phyloP scores from a whole-genome alignment of 2,888 invertebrate species.

The Gymnosoma rotundatum region DNA sequence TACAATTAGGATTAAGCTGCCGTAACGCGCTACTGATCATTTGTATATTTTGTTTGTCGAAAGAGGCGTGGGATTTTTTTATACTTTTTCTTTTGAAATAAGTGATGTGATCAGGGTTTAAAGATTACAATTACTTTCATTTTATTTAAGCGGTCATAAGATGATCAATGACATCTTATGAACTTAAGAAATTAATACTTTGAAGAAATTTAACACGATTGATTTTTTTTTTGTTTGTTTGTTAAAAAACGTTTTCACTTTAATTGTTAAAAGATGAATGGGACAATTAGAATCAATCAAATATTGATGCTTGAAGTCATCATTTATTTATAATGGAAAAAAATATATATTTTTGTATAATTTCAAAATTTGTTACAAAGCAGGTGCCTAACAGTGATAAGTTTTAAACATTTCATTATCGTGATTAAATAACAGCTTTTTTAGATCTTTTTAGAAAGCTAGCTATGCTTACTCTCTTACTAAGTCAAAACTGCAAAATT shows the following conservation, averaged over 20 bases:
- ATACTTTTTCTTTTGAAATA: conserved; percentile 10
- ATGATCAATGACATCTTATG: conserved; percentile 25
- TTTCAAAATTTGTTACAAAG: no score
- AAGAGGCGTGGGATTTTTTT: conserved; percentile 55
- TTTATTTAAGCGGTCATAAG: conserved; percentile 8
- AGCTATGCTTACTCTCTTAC: no score
- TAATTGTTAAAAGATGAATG: not conserved
- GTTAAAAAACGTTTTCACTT: conserved; percentile 7
- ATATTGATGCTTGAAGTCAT: no score
- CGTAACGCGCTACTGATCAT: conserved; percentile 38
- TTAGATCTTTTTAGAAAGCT: no score
- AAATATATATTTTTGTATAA: no score
- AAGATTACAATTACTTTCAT: conserved; percentile 55
- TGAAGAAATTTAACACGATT: no score
- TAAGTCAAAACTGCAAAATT: no score
- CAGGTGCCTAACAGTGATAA: no score
- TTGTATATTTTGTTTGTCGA: not conserved
- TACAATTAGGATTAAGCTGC: conserved; percentile 33
- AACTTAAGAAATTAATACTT: not conserved
- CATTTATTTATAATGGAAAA: not conserved
- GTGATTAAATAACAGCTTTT: no score
- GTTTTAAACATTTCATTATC: no score
- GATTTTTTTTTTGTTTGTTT: conserved; percentile 1
- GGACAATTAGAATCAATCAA: conserved; percentile 37
- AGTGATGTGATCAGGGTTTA: not conserved